Conservation (phyloP, 2,113 vertebrate species). For the Neolamprologus hecqui region DNA sequence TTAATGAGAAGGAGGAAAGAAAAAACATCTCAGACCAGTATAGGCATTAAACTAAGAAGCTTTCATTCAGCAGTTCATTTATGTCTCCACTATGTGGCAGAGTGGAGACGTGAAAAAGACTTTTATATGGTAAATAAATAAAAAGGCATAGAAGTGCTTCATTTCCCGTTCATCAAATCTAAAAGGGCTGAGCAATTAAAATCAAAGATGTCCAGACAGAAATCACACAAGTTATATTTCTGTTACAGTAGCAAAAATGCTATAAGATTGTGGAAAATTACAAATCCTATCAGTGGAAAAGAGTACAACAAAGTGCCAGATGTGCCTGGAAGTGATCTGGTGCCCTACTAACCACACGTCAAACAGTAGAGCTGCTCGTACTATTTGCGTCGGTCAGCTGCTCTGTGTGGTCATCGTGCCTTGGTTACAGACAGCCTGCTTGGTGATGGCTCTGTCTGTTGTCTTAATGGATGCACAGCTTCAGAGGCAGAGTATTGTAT, state of each 20-base stretch:
- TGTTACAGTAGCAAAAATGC: neutral
- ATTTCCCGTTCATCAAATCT: neutral
- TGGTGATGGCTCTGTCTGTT: neutral
- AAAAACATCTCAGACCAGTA: neutral
- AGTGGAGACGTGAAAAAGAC: constrained; percentile 3
- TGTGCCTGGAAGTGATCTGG: constrained; percentile 13
- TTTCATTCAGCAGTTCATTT: neutral
- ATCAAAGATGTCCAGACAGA: neutral
- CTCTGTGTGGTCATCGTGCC: constrained; percentile 13
- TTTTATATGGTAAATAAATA: neutral
- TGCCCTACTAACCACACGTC: neutral
- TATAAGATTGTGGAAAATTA: constrained; percentile 11
- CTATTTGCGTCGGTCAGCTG: neutral
- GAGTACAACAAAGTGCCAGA: neutral
- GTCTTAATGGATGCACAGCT: constrained; percentile 18
- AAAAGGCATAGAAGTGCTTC: neutral
- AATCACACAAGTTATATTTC: neutral
- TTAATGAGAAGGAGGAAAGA: neutral
- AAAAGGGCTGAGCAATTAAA: neutral
- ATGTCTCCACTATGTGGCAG: constrained; percentile 47
- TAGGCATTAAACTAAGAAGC: neutral
- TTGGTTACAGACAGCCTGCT: neutral
- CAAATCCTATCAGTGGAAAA: constrained; percentile 7
- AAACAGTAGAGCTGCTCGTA: neutral
- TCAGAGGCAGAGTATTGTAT: neutral